Evolutionary conservation across 2,888 invertebrate genomes (phyloP).

Genomic region (Isotomurus palustris): DNA sequence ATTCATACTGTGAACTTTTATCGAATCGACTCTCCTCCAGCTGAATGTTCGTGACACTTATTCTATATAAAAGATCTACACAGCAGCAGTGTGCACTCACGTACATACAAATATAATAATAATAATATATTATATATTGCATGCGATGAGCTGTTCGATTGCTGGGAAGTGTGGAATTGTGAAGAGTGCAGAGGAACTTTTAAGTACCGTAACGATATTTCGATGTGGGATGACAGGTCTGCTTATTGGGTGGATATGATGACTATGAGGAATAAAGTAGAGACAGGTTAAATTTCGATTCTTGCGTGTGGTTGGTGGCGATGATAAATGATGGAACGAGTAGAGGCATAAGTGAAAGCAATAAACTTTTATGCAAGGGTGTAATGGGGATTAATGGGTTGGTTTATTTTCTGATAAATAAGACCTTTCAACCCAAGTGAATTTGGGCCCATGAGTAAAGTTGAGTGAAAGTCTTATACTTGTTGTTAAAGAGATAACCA

Average conservation of each 20-base stretch:
- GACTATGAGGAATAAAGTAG: not conserved
- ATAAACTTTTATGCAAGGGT: conserved; percentile 14
- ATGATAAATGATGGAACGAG: conserved; percentile 7
- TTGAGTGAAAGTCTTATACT: conserved; percentile 7
- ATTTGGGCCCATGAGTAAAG: conserved; percentile 10
- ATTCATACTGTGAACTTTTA: too few relatives aligned
- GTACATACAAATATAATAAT: too few relatives aligned
- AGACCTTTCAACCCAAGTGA: conserved; percentile 15
- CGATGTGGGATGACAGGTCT: too few relatives aligned
- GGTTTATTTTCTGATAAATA: conserved; percentile 17
- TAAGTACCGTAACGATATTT: too few relatives aligned
- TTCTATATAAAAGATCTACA: too few relatives aligned
- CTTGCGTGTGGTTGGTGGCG: not conserved
- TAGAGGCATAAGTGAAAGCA: conserved; percentile 12
- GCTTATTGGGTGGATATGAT: not conserved
- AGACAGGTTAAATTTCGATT: not conserved
- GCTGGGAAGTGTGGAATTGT: too few relatives aligned
- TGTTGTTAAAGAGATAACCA: conserved; percentile 7
- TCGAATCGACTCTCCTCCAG: too few relatives aligned
- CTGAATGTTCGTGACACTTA: too few relatives aligned
- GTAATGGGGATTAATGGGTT: conserved; percentile 16
- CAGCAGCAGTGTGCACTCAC: too few relatives aligned
- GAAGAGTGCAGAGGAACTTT: too few relatives aligned
- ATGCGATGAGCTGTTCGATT: too few relatives aligned
- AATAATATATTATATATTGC: too few relatives aligned